These are phyloP conservation scores for Diplosoma virens DNA, from an alignment of 23 tunicate species.

Conservation along the genomic window DNA sequence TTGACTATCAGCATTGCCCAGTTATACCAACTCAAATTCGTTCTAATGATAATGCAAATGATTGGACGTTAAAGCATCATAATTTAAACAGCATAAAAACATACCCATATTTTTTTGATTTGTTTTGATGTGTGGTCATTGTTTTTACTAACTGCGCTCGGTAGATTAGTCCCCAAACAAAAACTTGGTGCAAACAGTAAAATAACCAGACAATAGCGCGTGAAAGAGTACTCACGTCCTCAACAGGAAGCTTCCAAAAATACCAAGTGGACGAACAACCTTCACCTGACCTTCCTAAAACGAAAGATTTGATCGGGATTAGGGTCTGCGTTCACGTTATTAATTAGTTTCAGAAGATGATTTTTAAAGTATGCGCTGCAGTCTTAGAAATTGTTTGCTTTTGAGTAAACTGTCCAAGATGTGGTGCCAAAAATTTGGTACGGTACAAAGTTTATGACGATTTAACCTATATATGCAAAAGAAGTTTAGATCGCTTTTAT, in stretches of 20 bases:
- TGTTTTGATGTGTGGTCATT: no score
- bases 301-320: no score
- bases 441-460: no score
- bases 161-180: slow-evolving; percentile 91
- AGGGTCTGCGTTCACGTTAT: no score
- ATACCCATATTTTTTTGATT: no score
- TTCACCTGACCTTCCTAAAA: slow-evolving; percentile 47
- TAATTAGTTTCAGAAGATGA: no score
- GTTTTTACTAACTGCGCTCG: slow-evolving; percentile 50
- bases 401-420: no score
- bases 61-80: background rate
- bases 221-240: slow-evolving; percentile 44
- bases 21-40: slow-evolving; percentile 86
- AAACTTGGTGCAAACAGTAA: slow-evolving; percentile 85
- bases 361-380: no score
- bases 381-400: no score
- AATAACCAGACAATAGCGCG: slow-evolving; percentile 89
- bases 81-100: background rate
- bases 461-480: no score
- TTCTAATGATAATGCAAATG: slow-evolving; percentile 14
- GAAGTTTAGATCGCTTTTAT: background rate
- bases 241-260: slow-evolving; percentile 94
- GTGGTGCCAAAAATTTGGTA: no score
- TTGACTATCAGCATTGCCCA: slow-evolving; percentile 76
- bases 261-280: slow-evolving; percentile 82